Evolutionary conservation across 2,888 invertebrate species (phyloP).

Genomic region (Aphidius colemani): DNA sequence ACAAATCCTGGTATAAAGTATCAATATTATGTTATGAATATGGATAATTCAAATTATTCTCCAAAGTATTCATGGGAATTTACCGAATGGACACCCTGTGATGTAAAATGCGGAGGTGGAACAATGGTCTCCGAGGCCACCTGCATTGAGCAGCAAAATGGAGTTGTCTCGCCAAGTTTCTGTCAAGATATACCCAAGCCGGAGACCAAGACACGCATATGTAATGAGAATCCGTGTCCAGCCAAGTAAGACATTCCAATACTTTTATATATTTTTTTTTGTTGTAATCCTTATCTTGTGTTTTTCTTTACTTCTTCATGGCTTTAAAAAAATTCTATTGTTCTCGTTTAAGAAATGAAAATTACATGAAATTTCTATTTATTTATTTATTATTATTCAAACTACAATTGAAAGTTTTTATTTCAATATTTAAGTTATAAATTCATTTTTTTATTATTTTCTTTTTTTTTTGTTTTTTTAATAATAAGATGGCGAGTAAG

Average conservation of each 20-base stretch:
- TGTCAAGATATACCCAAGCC: conserved; percentile 60
- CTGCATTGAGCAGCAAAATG: conserved; percentile 67
- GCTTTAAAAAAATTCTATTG: not conserved
- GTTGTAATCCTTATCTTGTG: not conserved
- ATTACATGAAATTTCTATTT: no score
- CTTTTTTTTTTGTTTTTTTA: not conserved
- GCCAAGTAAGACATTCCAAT: conserved; percentile 54
- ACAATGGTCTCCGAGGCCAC: conserved; percentile 63
- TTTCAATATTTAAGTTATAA: no score
- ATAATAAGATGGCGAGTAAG: conserved; percentile 67
- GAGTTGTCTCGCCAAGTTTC: conserved; percentile 64
- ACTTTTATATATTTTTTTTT: no score
- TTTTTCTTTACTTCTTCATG: not conserved
- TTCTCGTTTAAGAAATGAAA: not conserved
- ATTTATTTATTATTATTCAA: no score
- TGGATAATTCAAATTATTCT: conserved; percentile 62
- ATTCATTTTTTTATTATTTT: no score
- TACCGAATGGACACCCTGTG: conserved; percentile 80
- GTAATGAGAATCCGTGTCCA: conserved; percentile 61
- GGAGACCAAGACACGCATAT: conserved; percentile 55
- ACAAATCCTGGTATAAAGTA: conserved; percentile 80
- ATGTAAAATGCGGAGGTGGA: conserved; percentile 77
- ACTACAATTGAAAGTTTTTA: not conserved
- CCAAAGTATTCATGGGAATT: conserved; percentile 75
- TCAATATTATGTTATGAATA: conserved; percentile 73